phyloP scores from a whole-genome alignment of 2,797 vertebrate genomes.

The Bradypodion ventrale region DNA sequence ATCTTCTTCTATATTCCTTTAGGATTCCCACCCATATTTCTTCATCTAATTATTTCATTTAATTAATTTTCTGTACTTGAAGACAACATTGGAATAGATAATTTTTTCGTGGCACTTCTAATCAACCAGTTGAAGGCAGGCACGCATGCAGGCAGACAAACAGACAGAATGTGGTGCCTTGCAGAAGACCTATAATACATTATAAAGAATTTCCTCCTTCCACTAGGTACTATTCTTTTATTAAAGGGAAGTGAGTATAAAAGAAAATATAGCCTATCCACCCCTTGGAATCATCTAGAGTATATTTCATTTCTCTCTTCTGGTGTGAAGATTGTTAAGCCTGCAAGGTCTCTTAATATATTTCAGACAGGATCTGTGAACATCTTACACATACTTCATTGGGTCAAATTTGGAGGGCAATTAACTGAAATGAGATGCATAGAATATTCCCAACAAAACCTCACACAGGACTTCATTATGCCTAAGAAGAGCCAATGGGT shows the following conservation, averaged over 20 bases:
- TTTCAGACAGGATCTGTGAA: constrained; percentile 11
- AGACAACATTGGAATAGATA: background rate
- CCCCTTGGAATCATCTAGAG: constrained; percentile 26
- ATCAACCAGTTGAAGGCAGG: background rate
- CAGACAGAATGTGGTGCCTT: too few relatives aligned
- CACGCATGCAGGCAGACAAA: background rate
- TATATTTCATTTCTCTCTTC: constrained; percentile 23
- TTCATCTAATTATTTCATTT: background rate
- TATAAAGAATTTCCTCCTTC: background rate
- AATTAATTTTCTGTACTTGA: background rate
- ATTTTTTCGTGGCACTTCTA: background rate
- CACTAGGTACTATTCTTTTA: background rate
- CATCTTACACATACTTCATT: constrained; percentile 41
- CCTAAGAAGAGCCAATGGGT: constrained; percentile 1
- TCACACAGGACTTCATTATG: constrained; percentile 41
- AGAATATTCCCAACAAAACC: constrained; percentile 35
- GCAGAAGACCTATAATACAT: background rate
- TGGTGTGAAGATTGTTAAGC: constrained; percentile 3
- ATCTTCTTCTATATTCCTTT: background rate
- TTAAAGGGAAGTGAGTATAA: constrained; percentile 9
- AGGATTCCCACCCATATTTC: background rate
- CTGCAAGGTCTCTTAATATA: constrained; percentile 16
- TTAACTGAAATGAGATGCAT: constrained; percentile 36
- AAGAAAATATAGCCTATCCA: background rate
- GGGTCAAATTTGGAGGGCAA: constrained; percentile 35